Percentiles rank a stretch among this genome's conserved stretches.
phyloP scores from a whole-genome alignment of 2,113 vertebrate species.

The Halichoerus grypus region DNA sequence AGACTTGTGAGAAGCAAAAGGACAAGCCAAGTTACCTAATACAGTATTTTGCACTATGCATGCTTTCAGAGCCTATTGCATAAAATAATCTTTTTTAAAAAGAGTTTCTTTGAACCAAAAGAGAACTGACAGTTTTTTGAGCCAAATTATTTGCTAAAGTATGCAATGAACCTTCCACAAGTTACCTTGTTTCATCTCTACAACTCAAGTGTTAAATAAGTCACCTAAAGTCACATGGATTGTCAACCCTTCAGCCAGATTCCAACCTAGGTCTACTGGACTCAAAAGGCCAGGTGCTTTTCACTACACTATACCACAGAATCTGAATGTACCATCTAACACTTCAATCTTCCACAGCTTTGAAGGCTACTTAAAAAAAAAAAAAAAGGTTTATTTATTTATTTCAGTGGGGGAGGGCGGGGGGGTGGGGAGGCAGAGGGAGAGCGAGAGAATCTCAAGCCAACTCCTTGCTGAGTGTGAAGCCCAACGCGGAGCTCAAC shows the following conservation, averaged over 20 bases:
- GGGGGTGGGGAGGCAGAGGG: neutral
- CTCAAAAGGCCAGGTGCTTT: neutral
- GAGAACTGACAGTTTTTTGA: constrained; percentile 59
- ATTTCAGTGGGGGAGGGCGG: neutral
- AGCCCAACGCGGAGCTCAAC: neutral
- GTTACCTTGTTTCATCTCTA: constrained; percentile 47
- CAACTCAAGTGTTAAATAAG: constrained; percentile 33
- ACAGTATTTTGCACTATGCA: constrained; percentile 56
- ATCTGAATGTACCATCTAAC: neutral
- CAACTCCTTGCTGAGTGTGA: neutral
- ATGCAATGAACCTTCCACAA: constrained; percentile 55
- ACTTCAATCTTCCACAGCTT: neutral
- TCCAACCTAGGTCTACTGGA: neutral
- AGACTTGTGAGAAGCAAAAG: constrained; percentile 69
- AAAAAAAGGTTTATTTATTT: too few species aligned
- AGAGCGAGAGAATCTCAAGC: neutral
- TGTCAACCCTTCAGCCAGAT: neutral
- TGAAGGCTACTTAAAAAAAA: neutral
- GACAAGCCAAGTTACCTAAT: constrained; percentile 70
- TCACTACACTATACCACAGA: neutral
- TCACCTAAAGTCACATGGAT: neutral
- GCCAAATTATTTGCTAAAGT: constrained; percentile 29
- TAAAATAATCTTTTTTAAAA: constrained; percentile 67
- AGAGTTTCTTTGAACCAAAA: constrained; percentile 62
- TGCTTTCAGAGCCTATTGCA: constrained; percentile 62